phyloP scores from a whole-genome alignment of 2,797 vertebrate genomes.

The Microchirus variegatus region DNA sequence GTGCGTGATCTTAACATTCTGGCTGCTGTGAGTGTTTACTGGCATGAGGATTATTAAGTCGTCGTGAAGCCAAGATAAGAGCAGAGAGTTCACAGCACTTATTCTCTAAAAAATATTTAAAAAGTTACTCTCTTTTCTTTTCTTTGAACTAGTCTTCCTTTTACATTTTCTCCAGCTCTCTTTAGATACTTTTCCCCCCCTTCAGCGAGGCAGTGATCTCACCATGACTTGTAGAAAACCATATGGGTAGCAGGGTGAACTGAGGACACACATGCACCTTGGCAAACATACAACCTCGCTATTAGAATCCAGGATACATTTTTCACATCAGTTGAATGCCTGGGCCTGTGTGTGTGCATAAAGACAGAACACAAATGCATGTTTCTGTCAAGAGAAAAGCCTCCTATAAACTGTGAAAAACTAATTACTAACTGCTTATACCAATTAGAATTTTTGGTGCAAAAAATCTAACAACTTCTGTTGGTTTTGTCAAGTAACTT shows the following conservation, averaged over 20 bases:
- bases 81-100: constrained; percentile 54
- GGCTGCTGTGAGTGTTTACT: constrained; percentile 62
- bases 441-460: background rate
- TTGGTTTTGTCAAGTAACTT: constrained; percentile 17
- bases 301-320: constrained; percentile 85
- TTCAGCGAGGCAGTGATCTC: constrained; percentile 71
- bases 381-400: constrained; percentile 36
- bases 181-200: constrained; percentile 64
- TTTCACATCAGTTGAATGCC: constrained; percentile 82
- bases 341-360: constrained; percentile 67
- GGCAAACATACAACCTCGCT: constrained; percentile 83
- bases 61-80: constrained; percentile 58
- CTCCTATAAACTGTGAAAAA: constrained; percentile 6
- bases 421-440: constrained; percentile 2
- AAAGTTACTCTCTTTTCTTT: constrained; percentile 46
- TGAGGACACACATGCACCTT: constrained; percentile 84
- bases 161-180: constrained; percentile 58
- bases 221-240: constrained; percentile 82
- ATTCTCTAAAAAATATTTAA: constrained; percentile 31
- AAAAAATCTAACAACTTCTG: background rate
- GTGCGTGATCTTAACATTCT: constrained; percentile 61
- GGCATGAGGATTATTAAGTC: constrained; percentile 56
- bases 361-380: constrained; percentile 50
- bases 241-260: constrained; percentile 84
- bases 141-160: background rate